These are phyloP conservation scores for Carassius auratus DNA, from an alignment of 2,113 vertebrate genomes.

Conservation along the genomic window DNA sequence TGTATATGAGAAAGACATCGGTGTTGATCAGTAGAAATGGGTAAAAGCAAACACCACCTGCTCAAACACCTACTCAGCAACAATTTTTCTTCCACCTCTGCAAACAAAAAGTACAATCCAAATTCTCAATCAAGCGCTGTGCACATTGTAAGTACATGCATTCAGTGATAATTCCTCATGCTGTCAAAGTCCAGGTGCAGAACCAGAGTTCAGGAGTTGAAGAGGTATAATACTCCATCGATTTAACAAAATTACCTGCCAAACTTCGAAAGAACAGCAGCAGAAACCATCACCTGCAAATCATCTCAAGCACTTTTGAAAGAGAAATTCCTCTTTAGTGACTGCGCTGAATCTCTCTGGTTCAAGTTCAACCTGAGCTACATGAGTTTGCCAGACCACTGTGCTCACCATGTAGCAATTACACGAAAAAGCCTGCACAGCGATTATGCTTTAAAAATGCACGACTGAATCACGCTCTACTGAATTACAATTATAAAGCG, in stretches of 20 bases:
- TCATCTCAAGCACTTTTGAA: not conserved
- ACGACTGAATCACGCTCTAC: not conserved
- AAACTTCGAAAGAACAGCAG: conserved; percentile 12
- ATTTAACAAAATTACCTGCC: not conserved
- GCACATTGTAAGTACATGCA: conserved; percentile 1
- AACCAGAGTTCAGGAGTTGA: conserved; percentile 32
- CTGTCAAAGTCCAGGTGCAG: conserved; percentile 48
- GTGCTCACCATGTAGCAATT: not conserved
- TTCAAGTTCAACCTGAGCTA: not conserved
- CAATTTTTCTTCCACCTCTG: conserved; percentile 7
- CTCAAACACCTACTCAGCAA: not conserved
- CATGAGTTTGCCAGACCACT: not conserved
- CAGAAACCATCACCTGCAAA: not conserved
- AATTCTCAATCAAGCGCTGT: conserved; percentile 55
- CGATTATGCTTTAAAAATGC: not conserved
- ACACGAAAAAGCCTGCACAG: too few relatives aligned
- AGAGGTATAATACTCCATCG: not conserved
- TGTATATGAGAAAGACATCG: conserved; percentile 26
- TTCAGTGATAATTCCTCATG: conserved; percentile 5
- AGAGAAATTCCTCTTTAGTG: conserved; percentile 5
- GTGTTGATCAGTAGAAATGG: conserved; percentile 10
- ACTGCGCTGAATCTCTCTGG: not conserved
- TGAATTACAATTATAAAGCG: not conserved
- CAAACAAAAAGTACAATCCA: conserved; percentile 36
- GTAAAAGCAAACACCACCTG: conserved; percentile 46